Conservation (phyloP, 2,888 invertebrate genomes). For the Acrobasis repandana region DNA sequence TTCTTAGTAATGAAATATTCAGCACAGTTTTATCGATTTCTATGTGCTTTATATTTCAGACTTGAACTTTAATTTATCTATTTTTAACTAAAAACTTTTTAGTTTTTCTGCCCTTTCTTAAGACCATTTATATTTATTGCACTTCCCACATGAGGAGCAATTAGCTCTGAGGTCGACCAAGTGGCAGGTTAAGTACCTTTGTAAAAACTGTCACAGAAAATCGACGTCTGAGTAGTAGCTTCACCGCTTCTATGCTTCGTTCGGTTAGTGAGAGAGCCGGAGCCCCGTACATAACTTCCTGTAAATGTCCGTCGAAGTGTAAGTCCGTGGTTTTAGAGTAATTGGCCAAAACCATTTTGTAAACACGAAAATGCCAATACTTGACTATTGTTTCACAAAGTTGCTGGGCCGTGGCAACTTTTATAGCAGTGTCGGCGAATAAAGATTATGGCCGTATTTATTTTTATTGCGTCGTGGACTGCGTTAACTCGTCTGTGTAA, state of each 20-base stretch:
- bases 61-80: not conserved
- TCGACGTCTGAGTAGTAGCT: too few species aligned
- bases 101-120: not conserved
- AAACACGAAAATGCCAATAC: conserved; percentile 3
- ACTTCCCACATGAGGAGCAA: too few species aligned
- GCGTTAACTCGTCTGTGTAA: not conserved
- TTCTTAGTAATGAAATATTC: conserved; percentile 28
- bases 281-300: too few species aligned
- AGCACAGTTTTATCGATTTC: conserved; percentile 25
- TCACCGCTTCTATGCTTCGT: too few species aligned
- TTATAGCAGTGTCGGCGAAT: conserved; percentile 9
- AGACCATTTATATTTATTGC: not conserved
- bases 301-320: too few species aligned
- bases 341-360: too few species aligned
- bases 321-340: too few species aligned
- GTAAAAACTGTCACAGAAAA: too few species aligned
- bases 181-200: too few species aligned
- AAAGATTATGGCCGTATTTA: conserved; percentile 13
- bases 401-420: conserved; percentile 1
- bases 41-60: not conserved
- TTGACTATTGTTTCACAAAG: conserved; percentile 13
- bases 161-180: too few species aligned
- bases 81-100: not conserved
- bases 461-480: conserved; percentile 1
- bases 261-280: too few species aligned